Base-by-base conservation (phyloP, 2,888 invertebrate species). In the Standfussiana lucernea region DNA sequence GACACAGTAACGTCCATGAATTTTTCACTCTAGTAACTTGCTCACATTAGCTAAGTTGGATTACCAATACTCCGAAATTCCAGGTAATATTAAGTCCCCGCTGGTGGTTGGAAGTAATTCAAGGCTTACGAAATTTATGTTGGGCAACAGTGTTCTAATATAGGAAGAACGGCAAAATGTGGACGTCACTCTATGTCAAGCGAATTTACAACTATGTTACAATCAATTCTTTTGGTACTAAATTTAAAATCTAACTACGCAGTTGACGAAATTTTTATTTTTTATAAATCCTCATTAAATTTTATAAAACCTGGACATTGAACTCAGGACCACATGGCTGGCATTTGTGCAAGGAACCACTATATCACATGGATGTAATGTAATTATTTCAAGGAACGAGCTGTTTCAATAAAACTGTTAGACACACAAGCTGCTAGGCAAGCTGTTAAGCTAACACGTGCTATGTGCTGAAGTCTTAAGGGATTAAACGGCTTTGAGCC, bases 381-480 rank as follows among this genome's bases (percentile, higher is more conserved):
- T 66, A 66, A 74, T 81, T 85, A 80, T 71, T 80, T 74, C 28
- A 85, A 64, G n/a, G 32, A 66, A 68, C 32, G 32, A 62, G 56
- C 68, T 77, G 10, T 70, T 73, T 45, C 21, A 69, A 77, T 56
- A 62, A 72, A 67, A 56, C 61, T 61, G 56, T 50, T 62, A 69
- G 42, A 42, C 50, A 77, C 56, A 77, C 68, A 62, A 61, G 40
- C 42, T 72, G 62, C 67, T 37, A 35, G 59, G 47, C 66, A n/a
- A 86, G 61, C 78, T 70, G 83, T 82, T 72, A 72, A 77, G 72
- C 79, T 78, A 86, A 82, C 83, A 83, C 79, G 86, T 83, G 72
- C 64, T 71, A 37, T 83, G 79, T 67, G 70, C 70, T 61, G 40
- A 21, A 32, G 65, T 61, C 62, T 71, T 71, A 62, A 35, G n/a